Base-by-base conservation (phyloP, 2,113 vertebrate genomes). In the Nestor notabilis region DNA sequence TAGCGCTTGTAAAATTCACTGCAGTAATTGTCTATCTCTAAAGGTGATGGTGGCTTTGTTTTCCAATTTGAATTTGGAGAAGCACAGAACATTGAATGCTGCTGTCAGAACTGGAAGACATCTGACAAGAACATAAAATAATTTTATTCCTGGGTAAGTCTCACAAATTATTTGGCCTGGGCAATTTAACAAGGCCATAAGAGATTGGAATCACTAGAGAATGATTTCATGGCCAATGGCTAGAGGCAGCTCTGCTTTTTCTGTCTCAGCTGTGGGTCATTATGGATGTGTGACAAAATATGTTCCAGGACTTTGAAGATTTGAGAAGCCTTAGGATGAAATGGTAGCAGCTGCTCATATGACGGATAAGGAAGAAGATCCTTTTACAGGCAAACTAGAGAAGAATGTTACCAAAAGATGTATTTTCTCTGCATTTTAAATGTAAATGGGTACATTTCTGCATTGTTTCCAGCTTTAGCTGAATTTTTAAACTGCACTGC, bases 151-250 rank as follows among this genome's bases (percentile, higher is more conserved):
- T 71, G 74, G 29, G 29, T 89, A 87, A 76, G 65, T 82, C 89
- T 91, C 78, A 89, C 55, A 93, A 91, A 91, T 87, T 0, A 76
- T 94, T 96, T 93, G 58, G 53, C 58, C 82, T 89, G 82, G 56
- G 63, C 87, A 95, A 96, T 94, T 96, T 82, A 96, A 93, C 91
- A 95, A 85, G 87, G 78, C 81, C 89, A 56, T 68, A 91, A 79
- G 74, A 94, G 78, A 89, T 37, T 94, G 78, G 65, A 96, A 91
- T 91, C 77, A 69, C 82, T 93, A 80, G 53, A 93, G 71, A 91
- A 90, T 74, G 53, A 88, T 96, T 91, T 96, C 90, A 94, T 63
- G 87, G 90, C 75, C 90, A 96, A 3, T 86, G 82, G 74, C 87
- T 95, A 87, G 52, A 95, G 79, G 49, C 70, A 83, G 58, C 66